phyloP scores from a whole-genome alignment of 1,140 invertebrate genomes.

The Diorhabda elongata region DNA sequence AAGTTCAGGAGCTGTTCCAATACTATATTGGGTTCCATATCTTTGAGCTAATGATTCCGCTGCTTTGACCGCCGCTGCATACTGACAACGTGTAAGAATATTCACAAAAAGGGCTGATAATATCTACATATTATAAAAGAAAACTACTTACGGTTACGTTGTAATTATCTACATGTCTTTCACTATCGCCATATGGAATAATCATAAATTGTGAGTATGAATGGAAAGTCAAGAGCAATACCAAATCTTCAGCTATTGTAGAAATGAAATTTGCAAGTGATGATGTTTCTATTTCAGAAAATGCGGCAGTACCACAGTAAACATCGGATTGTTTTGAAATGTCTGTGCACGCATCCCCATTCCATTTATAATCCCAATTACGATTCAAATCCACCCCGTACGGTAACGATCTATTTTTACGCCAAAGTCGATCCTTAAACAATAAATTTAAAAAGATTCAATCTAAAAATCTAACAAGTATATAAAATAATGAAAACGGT shows the following conservation, averaged over 20 bases:
- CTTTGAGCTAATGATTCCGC: constrained; percentile 51
- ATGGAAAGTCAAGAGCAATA: constrained; percentile 70
- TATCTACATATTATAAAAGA: no score
- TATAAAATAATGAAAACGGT: no score
- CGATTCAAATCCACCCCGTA: constrained; percentile 62
- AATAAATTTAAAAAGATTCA: neutral
- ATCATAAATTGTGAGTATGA: constrained; percentile 71
- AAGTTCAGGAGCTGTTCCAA: constrained; percentile 55
- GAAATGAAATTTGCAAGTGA: constrained; percentile 54
- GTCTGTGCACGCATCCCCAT: constrained; percentile 59
- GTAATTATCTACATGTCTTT: constrained; percentile 57
- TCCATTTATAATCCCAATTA: constrained; percentile 71
- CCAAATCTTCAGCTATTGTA: constrained; percentile 52
- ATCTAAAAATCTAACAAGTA: no score
- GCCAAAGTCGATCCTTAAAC: constrained; percentile 64
- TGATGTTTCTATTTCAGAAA: constrained; percentile 71
- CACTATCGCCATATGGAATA: constrained; percentile 66
- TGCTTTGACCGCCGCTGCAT: constrained; percentile 56
- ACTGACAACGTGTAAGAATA: constrained; percentile 37
- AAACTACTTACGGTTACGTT: constrained; percentile 53
- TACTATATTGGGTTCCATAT: constrained; percentile 61
- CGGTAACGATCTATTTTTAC: constrained; percentile 60
- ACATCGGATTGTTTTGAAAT: constrained; percentile 61
- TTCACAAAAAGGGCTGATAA: no score
- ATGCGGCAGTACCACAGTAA: constrained; percentile 63